Percentiles rank a stretch among this genome's conserved stretches.
phyloP scores from a whole-genome alignment of 2,113 vertebrate species.

The Asarcornis scutulata region DNA sequence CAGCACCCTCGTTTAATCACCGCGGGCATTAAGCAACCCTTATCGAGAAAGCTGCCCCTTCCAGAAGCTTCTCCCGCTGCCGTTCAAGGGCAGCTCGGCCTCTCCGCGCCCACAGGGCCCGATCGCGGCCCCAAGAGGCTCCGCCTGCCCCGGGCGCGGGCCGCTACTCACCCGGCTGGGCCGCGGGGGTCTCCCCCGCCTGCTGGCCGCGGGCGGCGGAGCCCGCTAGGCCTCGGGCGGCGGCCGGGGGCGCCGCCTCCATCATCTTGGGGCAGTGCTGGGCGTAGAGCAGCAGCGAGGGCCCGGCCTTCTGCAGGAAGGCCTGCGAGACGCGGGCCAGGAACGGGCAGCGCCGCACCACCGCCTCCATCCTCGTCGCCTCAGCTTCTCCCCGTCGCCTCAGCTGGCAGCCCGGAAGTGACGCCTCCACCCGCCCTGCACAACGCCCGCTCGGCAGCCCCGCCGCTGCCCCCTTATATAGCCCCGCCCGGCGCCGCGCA shows the following conservation, averaged over 20 bases:
- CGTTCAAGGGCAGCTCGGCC: background rate
- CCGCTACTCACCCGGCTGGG: slow-evolving; percentile 77
- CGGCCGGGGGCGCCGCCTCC: slow-evolving; percentile 85
- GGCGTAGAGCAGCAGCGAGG: slow-evolving; percentile 87
- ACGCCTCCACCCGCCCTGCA: background rate
- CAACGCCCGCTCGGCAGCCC: no score
- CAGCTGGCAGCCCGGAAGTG: background rate
- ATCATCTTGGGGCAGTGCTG: slow-evolving; percentile 96
- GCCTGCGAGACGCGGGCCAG: slow-evolving; percentile 89
- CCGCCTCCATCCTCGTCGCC: slow-evolving; percentile 83
- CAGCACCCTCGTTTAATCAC: background rate
- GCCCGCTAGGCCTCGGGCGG: slow-evolving; percentile 47
- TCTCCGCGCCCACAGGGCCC: background rate
- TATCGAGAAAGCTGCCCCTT: background rate
- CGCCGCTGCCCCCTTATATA: slow-evolving; percentile 8
- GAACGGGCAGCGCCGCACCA: slow-evolving; percentile 93
- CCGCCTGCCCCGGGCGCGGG: background rate
- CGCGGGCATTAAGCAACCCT: background rate
- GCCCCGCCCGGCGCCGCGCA: background rate
- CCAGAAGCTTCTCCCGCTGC: background rate
- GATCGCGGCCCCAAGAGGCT: no score
- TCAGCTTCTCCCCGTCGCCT: no score
- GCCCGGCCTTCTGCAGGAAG: slow-evolving; percentile 93
- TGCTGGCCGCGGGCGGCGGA: slow-evolving; percentile 81
- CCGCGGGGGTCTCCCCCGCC: slow-evolving; percentile 71